A percentile compares a stretch with the other conserved stretches of the same genome.
These are phyloP conservation scores for Neomorphus geoffroyi DNA, from an alignment of 2,797 vertebrate species.

Conservation along the genomic window DNA sequence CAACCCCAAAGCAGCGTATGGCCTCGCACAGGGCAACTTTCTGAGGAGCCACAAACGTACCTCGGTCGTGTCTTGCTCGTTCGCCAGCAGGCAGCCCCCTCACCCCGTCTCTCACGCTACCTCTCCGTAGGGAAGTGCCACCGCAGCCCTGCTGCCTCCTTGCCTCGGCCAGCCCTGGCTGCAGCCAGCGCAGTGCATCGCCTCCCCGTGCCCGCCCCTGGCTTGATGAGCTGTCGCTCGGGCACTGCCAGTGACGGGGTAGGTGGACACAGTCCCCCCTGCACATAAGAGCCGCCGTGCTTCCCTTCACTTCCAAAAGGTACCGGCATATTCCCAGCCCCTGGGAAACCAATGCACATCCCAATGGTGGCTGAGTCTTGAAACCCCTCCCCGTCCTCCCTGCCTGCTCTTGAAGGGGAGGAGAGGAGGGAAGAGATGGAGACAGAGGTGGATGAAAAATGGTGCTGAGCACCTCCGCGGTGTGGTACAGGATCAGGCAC, in stretches of 20 bases:
- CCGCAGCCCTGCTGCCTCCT: not conserved
- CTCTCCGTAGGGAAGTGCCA: conserved; percentile 76
- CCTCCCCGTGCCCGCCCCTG: not conserved
- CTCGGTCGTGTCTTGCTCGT: conserved; percentile 23
- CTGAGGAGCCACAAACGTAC: conserved; percentile 80
- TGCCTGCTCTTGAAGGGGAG: not conserved
- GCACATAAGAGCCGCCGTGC: not conserved
- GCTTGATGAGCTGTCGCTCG: not conserved
- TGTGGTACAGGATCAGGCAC: not conserved
- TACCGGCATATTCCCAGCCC: not conserved
- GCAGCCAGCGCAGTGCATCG: not conserved
- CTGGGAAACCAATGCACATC: fast-evolving
- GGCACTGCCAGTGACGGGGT: not conserved
- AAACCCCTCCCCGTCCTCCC: not conserved
- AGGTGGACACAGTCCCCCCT: not conserved
- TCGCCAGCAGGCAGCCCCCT: conserved; percentile 65
- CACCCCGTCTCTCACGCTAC: conserved; percentile 78
- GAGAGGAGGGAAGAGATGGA: not conserved
- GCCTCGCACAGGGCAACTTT: conserved; percentile 79
- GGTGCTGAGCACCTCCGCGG: fast-evolving
- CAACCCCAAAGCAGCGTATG: conserved; percentile 68
- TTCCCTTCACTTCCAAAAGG: not conserved
- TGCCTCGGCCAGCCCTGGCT: fast-evolving
- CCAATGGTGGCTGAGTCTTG: not conserved
- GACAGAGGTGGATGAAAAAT: not conserved